These are phyloP conservation scores for Tenrec ecaudatus DNA, from an alignment of 2,113 vertebrate genomes.

Conservation along the genomic window DNA sequence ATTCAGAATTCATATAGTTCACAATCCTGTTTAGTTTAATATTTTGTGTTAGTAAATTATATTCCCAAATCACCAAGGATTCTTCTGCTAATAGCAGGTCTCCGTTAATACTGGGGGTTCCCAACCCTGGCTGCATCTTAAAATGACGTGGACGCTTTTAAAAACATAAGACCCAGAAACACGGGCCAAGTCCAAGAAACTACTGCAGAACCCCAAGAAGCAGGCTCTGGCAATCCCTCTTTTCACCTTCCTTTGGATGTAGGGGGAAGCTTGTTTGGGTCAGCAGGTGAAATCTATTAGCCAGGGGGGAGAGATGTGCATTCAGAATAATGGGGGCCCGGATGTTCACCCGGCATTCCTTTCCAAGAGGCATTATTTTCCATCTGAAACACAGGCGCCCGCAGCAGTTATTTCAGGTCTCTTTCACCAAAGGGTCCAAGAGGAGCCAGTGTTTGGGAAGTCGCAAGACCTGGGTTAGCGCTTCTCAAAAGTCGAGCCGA, in stretches of 20 bases:
- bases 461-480: neutral
- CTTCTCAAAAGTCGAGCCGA: conserved; percentile 50
- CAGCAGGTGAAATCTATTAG: conserved; percentile 40
- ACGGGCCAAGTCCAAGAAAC: conserved; percentile 38
- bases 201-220: neutral
- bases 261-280: neutral
- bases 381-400: conserved; percentile 58
- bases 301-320: conserved; percentile 28
- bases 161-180: neutral
- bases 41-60: conserved; percentile 21
- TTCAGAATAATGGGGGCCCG: conserved; percentile 48
- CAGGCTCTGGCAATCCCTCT: neutral
- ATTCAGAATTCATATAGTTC: neutral
- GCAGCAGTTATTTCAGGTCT: conserved; percentile 37
- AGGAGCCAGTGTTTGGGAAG: conserved; percentile 49
- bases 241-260: conserved; percentile 1
- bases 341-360: conserved; percentile 49
- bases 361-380: conserved; percentile 52
- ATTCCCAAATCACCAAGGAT: neutral
- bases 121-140: conserved; percentile 7
- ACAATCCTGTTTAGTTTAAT: neutral
- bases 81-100: neutral
- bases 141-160: conserved; percentile 5
- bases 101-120: neutral
- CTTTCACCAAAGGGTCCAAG: conserved; percentile 50